Evolutionary conservation across 2,797 vertebrate species (phyloP).

Genomic region (Leptatherina wallacei): DNA sequence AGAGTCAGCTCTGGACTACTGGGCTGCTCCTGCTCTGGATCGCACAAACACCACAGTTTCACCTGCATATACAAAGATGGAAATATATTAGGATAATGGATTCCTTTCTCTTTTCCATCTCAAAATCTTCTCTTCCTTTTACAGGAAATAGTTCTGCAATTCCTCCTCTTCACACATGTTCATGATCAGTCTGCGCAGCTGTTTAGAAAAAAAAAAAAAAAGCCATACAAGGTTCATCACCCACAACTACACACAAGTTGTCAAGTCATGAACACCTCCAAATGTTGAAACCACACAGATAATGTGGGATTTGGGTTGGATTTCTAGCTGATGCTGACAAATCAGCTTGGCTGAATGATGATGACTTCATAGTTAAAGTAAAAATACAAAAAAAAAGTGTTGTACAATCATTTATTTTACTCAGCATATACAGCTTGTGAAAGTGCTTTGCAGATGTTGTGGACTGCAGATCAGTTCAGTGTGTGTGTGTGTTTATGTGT

Average conservation of each 20-base stretch:
- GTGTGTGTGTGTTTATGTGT: not conserved
- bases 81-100: not conserved
- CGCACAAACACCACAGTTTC: conserved; percentile 89
- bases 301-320: conserved; percentile 5
- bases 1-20: conserved; percentile 77
- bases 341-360: conserved; percentile 5
- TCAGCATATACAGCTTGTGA: conserved; percentile 9
- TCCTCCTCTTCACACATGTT: not conserved
- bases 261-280: not conserved
- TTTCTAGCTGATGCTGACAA: conserved; percentile 5
- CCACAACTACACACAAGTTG: too few species aligned
- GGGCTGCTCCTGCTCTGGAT: conserved; percentile 74
- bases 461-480: conserved; percentile 5
- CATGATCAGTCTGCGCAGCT: not conserved
- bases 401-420: conserved; percentile 1
- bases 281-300: not conserved
- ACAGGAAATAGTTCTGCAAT: not conserved
- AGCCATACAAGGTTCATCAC: conserved; percentile 16
- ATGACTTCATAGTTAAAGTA: conserved; percentile 11
- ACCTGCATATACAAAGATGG: conserved; percentile 77
- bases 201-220: not conserved
- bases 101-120: not conserved
- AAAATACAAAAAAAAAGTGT: conserved; percentile 7
- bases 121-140: not conserved
- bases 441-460: conserved; percentile 20